A percentile compares a stretch with the other conserved stretches of the same genome.
phyloP scores from a whole-genome alignment of 2,888 invertebrate species.

The Stenotaenia linearis region DNA sequence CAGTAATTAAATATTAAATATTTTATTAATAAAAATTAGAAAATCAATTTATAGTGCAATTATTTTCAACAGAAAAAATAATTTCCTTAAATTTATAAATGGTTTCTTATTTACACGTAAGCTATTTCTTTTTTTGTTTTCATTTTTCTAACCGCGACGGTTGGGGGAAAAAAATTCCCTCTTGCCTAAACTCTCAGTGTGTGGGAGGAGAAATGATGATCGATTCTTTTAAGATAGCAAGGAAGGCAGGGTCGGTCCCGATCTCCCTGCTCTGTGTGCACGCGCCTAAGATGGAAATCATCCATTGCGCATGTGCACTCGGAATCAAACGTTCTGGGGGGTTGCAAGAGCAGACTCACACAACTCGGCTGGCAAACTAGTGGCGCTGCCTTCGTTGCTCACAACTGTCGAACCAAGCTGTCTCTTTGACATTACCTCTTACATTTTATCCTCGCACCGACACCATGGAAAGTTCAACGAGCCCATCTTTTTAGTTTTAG shows the following conservation, averaged over 20 bases:
- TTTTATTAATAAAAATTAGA: no score
- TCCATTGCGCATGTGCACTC: slow-evolving; percentile 18
- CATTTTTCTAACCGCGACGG: neutral
- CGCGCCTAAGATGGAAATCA: slow-evolving; percentile 22
- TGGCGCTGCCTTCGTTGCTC: neutral
- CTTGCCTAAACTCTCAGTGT: slow-evolving; percentile 24
- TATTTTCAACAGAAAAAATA: neutral
- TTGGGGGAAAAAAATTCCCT: neutral
- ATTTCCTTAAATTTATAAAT: neutral
- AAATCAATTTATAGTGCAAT: no score
- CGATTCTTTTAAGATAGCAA: slow-evolving; percentile 20
- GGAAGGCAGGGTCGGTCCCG: slow-evolving; percentile 20
- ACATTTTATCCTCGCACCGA: slow-evolving; percentile 8
- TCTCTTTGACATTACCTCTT: slow-evolving; percentile 8
- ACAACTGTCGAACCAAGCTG: slow-evolving; percentile 26
- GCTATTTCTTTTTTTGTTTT: neutral
- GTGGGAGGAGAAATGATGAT: slow-evolving; percentile 24
- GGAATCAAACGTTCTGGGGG: neutral
- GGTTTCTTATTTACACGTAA: slow-evolving; percentile 1
- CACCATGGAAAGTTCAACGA: slow-evolving; percentile 26
- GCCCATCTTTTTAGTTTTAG: slow-evolving; percentile 12
- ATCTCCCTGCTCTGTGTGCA: slow-evolving; percentile 10
- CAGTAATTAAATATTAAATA: no score
- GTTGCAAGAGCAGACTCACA: neutral
- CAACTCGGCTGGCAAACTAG: neutral